Conservation (phyloP, 2,888 invertebrate species). For the Hypercompe scribonia region DNA sequence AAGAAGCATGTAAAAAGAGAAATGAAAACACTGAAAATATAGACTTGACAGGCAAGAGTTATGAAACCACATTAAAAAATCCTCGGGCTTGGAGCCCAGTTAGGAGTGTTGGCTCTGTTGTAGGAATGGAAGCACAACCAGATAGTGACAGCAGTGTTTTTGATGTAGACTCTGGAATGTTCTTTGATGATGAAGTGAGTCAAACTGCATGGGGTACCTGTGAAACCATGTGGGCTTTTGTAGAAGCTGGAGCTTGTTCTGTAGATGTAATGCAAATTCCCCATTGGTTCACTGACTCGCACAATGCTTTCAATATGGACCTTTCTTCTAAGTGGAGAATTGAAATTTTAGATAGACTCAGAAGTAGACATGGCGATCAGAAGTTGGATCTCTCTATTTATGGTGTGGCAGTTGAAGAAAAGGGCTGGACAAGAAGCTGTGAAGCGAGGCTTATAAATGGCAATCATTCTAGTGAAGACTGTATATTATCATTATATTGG, state of each 20-base stretch:
- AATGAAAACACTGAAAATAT: slow-evolving; percentile 75
- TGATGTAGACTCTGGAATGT: slow-evolving; percentile 93
- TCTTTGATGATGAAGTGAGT: slow-evolving; percentile 92
- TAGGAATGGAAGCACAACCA: slow-evolving; percentile 94
- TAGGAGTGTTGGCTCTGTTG: slow-evolving; percentile 94
- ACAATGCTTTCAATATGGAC: slow-evolving; percentile 87
- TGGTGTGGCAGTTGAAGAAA: slow-evolving; percentile 93
- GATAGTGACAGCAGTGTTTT: slow-evolving; percentile 94
- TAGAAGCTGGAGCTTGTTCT: slow-evolving; percentile 92
- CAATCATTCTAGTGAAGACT: slow-evolving; percentile 89
- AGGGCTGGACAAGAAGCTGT: slow-evolving; percentile 94
- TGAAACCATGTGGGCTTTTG: slow-evolving; percentile 93
- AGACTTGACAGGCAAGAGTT: slow-evolving; percentile 88
- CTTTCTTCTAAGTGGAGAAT: slow-evolving; percentile 91
- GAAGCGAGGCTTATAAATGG: slow-evolving; percentile 90
- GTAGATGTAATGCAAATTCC: slow-evolving; percentile 91
- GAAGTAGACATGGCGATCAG: slow-evolving; percentile 82
- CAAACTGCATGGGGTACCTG: slow-evolving; percentile 93
- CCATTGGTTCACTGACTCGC: slow-evolving; percentile 91
- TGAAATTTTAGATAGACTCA: slow-evolving; percentile 90
- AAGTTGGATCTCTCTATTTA: slow-evolving; percentile 87
- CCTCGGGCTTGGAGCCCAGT: slow-evolving; percentile 95
- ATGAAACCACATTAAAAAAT: slow-evolving; percentile 91
- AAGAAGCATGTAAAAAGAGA: slow-evolving; percentile 69
- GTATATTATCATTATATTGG: slow-evolving; percentile 94